Evolutionary conservation across 2,888 invertebrate genomes (phyloP), one percentile per base, ranked within the genome.

Genomic region (Amorpha juglandis): DNA sequence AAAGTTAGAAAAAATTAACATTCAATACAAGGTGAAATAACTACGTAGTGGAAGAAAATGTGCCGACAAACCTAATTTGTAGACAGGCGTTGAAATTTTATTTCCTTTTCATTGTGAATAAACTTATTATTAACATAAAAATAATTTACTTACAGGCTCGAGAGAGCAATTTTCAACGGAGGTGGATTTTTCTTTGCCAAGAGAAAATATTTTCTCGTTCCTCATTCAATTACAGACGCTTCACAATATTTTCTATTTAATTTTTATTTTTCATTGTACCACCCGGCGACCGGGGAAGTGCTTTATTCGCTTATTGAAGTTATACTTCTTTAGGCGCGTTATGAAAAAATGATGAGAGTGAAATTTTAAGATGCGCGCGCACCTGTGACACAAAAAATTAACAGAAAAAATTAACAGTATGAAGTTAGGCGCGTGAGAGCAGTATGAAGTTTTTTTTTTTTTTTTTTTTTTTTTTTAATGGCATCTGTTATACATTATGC

Each of bases 161-260:
- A 42, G 66, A 58, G 48, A 38, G 55, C 55, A 65, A 58, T 48
- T 55, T 64, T 58, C 63, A 65, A 16, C 66, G 63, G 52, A 52
- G 52, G 52, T 33, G 47, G 74, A 78, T 78, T 71, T 71, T 67
- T 73, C 69, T 45, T 62, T 42, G 33, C 76, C 71, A 74, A 70
- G 74, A 74, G 67, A 70, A 78, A 86, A 83, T 75, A 75, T 79
- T 82, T 74, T 70, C 77, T 74, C 83, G 74, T 78, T 80, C 78
- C 75, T 90, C 81, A 92, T 92, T 86, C 79, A 83, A 90, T 91
- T 91, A 91, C 85, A 67, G 79, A 64, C 77, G 80, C 83, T 82
- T 84, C 88, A 90, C 89, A 90, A 90, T 91, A 90, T 91, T 92
- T 82, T 91, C 83, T 88, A 88, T 89, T 90, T 84, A 88, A 87